Base-by-base conservation (phyloP, 2,797 vertebrate species). In the Argya squamiceps region DNA sequence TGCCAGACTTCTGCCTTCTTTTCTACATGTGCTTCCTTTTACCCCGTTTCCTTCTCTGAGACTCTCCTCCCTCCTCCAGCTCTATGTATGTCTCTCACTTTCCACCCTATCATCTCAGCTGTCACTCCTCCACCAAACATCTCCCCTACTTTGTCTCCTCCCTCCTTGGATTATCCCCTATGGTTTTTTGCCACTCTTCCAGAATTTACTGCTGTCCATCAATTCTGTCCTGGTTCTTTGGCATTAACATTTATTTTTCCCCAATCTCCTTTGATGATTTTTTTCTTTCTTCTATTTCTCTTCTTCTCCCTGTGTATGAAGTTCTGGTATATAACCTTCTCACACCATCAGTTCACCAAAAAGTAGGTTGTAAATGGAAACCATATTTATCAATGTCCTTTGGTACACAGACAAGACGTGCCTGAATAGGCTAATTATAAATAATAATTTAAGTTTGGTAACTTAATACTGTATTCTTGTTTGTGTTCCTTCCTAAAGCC, bases 21-120 rank as follows among this genome's bases (percentile, higher is more conserved):
- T 86, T 84, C 49, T 53, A 8, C 39, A 79, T 49, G 36, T 69
- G 44, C 41, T 88, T 86, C 49, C 60, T 78, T 84, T 78, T 32
- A 68, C 39, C 71, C 55, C 27, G n/a, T 52, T 64, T 81, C 34
- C 44, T 82, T 73, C 58, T 73, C 65, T 2, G 4, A 55, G 65
- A 89, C 75, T 47, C 83, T 88, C 65, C 92, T 94, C 88, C 91
- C 71, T 55, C 55, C 63, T 86, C 68, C 78, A 78, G 46, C 55
- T 80, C 36, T 30, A 1, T 58, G 21, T 43, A 1, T 60, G 20
- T 62, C 58, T 78, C n/a, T 78, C 46, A 58, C 69, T 37, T 89
- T 89, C 76, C 44, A 88, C 59, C 62, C 93, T 89, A n/a, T 89
- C 50, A 83, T 75, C 27, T 91, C 73, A 58, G 44, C 18, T 43